Evolutionary conservation across 2,797 vertebrate species (phyloP), one percentile per base, ranked within the genome.

Genomic region (Amazona ochrocephala): DNA sequence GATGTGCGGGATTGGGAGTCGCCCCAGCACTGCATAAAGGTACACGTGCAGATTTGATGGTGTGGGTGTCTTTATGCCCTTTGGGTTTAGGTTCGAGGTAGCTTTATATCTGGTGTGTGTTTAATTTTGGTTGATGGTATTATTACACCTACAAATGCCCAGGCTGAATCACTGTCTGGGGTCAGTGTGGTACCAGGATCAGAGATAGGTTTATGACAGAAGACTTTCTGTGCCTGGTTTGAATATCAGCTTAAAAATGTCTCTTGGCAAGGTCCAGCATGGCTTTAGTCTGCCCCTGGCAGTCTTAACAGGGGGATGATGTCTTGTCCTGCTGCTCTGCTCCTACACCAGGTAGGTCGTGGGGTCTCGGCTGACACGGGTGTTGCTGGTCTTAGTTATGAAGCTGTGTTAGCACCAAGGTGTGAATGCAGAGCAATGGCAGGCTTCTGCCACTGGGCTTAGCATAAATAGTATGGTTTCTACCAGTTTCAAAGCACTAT

Each of bases 311-410:
- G 56, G 10, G 27, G 70, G 42, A 21, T 24, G 27, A 8, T 17
- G 60, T 5, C 71, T 51, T 12, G 20, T 48, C 50, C 62, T 39
- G 44, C 65, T 53, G n/a, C 2, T 66, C 79, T 41, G 47, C 51
- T 79, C 32, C 32, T 20, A 0, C n/a, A 0, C 9, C 48, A 54
- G 71, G 75, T 41, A 13, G 74, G 45, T 70, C 20, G 2, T 14
- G 29, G 37, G 47, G 7, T 34, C 32, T 24, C 3, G 5, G 73
- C 39, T 22, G 41, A 4, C 12, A 42, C 1, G 2, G 45, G 4
- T 2, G 30, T 51, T 0, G 0, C 73, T 61, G 53, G 9, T 42
- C 22, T 41, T 26, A 2, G 2, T 20, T 32, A 2, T 6, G 22
- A 27, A 47, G 42, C 65, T 20, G 19, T 29, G 41, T 61, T 47